Conservation (phyloP, 2,888 invertebrate genomes). For the Watsonalla cultraria region DNA sequence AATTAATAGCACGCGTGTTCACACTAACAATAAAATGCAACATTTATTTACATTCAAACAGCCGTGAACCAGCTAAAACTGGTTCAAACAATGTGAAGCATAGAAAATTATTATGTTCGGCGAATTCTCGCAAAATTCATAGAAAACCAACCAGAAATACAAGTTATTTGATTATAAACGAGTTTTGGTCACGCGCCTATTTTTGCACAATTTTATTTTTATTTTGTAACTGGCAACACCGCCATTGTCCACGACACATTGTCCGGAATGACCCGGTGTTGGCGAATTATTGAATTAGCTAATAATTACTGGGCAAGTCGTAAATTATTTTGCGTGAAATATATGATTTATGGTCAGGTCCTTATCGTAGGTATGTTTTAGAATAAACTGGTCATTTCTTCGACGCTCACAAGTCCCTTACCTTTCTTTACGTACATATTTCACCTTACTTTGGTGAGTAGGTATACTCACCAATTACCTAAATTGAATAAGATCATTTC, state of each 20-base stretch:
- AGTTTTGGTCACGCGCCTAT: slow-evolving; percentile 64
- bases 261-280: slow-evolving; percentile 67
- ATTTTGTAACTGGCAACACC: slow-evolving; percentile 37
- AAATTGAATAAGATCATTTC: no score
- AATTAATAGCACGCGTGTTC: slow-evolving; percentile 5
- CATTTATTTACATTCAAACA: slow-evolving; percentile 44
- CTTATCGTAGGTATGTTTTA: no score
- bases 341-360: slow-evolving; percentile 7
- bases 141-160: slow-evolving; percentile 55
- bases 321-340: slow-evolving; percentile 30
- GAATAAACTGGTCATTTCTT: no score
- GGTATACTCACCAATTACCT: no score
- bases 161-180: slow-evolving; percentile 50
- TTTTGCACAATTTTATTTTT: slow-evolving; percentile 45
- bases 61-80: slow-evolving; percentile 50
- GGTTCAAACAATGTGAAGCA: slow-evolving; percentile 44
- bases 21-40: slow-evolving; percentile 6
- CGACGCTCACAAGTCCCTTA: no score
- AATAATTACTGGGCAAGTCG: slow-evolving; percentile 54
- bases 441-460: no score
- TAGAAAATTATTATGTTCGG: slow-evolving; percentile 63
- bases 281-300: slow-evolving; percentile 67
- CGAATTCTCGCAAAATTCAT: slow-evolving; percentile 60
- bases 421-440: no score
- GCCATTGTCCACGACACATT: slow-evolving; percentile 45